Percentiles rank a stretch among this genome's conserved stretches.
Conservation (phyloP, 2,888 invertebrate species). For the Pteria penguin region DNA sequence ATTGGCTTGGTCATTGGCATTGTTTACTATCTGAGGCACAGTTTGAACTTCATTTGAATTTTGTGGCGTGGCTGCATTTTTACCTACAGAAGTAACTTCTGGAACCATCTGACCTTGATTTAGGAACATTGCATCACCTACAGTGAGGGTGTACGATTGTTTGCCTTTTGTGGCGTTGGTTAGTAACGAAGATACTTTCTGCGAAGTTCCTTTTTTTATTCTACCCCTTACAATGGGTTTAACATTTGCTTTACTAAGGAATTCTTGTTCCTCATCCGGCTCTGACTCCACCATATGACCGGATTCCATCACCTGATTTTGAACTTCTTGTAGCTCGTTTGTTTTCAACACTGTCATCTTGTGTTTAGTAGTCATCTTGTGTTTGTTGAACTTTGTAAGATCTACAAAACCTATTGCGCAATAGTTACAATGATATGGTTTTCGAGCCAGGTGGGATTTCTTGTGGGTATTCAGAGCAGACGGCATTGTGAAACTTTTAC, state of each 20-base stretch:
- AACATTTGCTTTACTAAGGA: too few relatives aligned
- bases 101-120: neutral
- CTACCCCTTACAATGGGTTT: too few relatives aligned
- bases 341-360: neutral
- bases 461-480: slow-evolving; percentile 25
- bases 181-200: too few relatives aligned
- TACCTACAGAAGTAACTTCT: neutral
- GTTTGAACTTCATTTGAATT: neutral
- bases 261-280: neutral
- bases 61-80: neutral
- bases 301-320: too few relatives aligned
- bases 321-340: neutral
- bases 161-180: too few relatives aligned
- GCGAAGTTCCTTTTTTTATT: too few relatives aligned
- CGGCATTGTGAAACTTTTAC: slow-evolving; percentile 27
- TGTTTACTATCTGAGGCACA: neutral
- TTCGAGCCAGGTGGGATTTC: slow-evolving; percentile 24
- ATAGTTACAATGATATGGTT: slow-evolving; percentile 20
- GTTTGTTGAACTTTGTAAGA: slow-evolving; percentile 22
- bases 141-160: too few relatives aligned
- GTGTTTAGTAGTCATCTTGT: slow-evolving; percentile 9
- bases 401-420: slow-evolving; percentile 29
- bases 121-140: neutral
- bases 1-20: neutral
- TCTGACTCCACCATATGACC: too few relatives aligned